Evolutionary conservation across 2,113 vertebrate species (phyloP).

Genomic region (Cyphomyrus discorhynchus): DNA sequence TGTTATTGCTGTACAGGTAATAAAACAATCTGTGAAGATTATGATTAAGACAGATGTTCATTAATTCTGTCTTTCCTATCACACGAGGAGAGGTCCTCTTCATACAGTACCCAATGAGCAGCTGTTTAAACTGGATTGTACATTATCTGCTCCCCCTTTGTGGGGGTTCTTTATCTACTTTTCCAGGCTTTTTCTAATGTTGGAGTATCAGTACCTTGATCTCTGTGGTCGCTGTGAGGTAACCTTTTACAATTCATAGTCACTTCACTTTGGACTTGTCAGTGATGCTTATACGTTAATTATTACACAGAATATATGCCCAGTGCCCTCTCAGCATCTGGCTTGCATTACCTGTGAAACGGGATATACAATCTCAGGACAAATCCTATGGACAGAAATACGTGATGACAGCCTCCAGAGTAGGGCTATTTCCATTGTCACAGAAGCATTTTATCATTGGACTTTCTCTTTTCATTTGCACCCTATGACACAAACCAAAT

Average conservation of each 20-base stretch:
- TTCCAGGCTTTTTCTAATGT: constrained; percentile 14
- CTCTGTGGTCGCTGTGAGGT: constrained; percentile 22
- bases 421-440: not conserved
- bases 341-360: constrained; percentile 20
- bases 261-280: constrained; percentile 8
- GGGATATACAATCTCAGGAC: not conserved
- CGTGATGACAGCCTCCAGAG: not conserved
- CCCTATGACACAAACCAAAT: not conserved
- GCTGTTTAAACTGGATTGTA: not conserved
- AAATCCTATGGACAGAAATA: not conserved
- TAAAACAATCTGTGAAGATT: not conserved
- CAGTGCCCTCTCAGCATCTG: constrained; percentile 14
- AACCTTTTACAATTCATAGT: constrained; percentile 20
- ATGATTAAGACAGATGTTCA: not conserved
- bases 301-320: constrained; percentile 21
- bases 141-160: constrained; percentile 11
- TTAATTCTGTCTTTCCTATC: not conserved
- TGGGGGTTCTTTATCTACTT: not conserved
- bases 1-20: not conserved
- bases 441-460: not conserved
- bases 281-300: not conserved
- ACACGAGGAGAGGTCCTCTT: not conserved
- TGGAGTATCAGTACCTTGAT: constrained; percentile 29
- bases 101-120: not conserved
- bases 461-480: not conserved